A percentile compares a stretch with the other conserved stretches of the same genome.
Conservation (phyloP, 2,113 vertebrate species). For the Scopus umbretta region DNA sequence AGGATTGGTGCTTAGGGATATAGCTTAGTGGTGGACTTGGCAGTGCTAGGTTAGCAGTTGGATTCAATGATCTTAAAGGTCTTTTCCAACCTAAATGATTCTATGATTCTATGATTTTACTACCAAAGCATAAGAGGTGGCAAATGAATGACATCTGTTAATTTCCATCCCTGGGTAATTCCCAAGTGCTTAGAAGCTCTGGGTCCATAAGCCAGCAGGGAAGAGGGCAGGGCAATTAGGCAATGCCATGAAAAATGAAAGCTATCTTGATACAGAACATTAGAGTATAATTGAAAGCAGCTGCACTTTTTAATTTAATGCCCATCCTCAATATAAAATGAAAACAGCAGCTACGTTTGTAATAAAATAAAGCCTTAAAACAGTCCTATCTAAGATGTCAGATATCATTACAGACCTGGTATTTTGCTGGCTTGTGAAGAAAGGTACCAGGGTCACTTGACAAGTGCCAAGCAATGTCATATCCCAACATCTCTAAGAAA, state of each 20-base stretch:
- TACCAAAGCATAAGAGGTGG: background rate
- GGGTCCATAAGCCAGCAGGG: background rate
- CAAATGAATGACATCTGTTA: background rate
- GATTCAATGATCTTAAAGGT: background rate
- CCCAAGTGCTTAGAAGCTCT: background rate
- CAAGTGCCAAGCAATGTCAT: background rate
- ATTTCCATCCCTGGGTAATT: background rate
- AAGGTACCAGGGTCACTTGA: background rate
- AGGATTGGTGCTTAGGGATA: background rate
- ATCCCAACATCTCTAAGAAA: background rate
- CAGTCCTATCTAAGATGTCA: background rate
- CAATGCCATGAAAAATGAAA: background rate
- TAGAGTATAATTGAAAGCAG: conserved; percentile 1
- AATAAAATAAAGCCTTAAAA: background rate
- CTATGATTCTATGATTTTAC: background rate
- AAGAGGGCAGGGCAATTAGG: background rate
- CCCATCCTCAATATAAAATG: background rate
- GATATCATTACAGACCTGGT: background rate
- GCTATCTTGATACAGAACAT: background rate
- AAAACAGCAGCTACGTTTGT: background rate
- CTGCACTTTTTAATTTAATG: background rate
- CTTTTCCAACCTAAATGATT: background rate
- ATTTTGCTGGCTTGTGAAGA: background rate
- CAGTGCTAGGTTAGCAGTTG: background rate
- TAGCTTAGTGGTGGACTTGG: background rate